Evolutionary conservation across 2,888 invertebrate species (phyloP).

Genomic region (Elegia similella): DNA sequence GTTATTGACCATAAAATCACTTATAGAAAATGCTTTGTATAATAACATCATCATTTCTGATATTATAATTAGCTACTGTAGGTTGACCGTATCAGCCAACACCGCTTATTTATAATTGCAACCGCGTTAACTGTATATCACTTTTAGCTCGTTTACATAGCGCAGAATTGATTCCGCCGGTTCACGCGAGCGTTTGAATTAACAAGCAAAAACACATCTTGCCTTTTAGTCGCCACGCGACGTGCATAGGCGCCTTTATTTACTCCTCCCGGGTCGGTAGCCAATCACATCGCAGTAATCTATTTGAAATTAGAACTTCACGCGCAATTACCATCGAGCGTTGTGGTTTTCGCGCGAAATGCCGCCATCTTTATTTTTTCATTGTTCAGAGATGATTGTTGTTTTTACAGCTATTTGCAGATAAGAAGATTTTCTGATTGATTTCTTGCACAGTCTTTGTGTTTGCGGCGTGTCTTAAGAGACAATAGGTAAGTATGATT

Average conservation of each 20-base stretch:
- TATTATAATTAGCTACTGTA: background rate
- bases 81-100: background rate
- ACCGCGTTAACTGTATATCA: background rate
- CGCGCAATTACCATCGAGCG: conserved; percentile 50
- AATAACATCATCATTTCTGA: background rate
- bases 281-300: conserved; percentile 61
- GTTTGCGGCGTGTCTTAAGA: no score
- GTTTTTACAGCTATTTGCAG: background rate
- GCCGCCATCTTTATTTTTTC: conserved; percentile 27
- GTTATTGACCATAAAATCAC: no score
- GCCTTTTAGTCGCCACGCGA: conserved; percentile 46
- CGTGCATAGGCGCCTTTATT: conserved; percentile 45
- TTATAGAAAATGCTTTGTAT: no score
- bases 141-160: conserved; percentile 28
- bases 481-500: no score
- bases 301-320: conserved; percentile 64
- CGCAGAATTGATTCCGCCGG: conserved; percentile 45
- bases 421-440: background rate
- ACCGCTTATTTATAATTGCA: conserved; percentile 13
- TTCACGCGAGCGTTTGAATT: conserved; percentile 37
- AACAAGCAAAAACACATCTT: conserved; percentile 46
- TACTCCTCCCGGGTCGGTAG: conserved; percentile 39
- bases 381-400: background rate
- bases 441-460: background rate
- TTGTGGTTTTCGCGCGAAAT: conserved; percentile 46